Evolutionary conservation across 2,797 vertebrate species (phyloP), one percentile per base, ranked within the genome.

Genomic region (Mus caroli): DNA sequence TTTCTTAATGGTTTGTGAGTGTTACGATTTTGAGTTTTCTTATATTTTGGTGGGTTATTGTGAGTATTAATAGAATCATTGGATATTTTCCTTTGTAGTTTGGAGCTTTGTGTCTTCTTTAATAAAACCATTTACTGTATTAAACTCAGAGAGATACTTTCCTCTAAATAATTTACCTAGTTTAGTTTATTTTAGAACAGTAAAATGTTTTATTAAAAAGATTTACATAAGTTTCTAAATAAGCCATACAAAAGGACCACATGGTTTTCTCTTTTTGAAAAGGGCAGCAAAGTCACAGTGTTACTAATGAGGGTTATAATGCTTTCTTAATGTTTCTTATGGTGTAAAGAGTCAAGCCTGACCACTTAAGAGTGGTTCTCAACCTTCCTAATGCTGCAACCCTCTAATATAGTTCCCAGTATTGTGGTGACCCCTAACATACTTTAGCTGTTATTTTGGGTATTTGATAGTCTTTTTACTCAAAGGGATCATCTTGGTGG

Each of bases 401-500:
- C 43, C 75, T 76, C 43, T 46, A 15, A 43, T 76, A 46, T 11
- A 31, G 62, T 31, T 26, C 26, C 43, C 28, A 11, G 17, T 50
- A 46, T 26, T 77, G 14, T 77, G 98, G 96, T 98, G 98, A 77
- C 24, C 98, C 98, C 98, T 98, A 79, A 56, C 34, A n/a, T 22
- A n/a, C 31, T 54, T 28, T 37, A 56, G 20, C 78, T 79, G 78
- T 56, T 56, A 56, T 22, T 56, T n/a, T 79, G 78, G 20, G 34
- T 56, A 79, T 79, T 99, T 98, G 99, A 98, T 98, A 99, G 99
- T 99, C 99, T 13, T 40, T 26, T 43, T 46, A 13, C 99, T 98
- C 99, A 97, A 99, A 99, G 98, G 99, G 99, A 98, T 99, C 99
- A 99, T 99, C 99, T 99, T 99, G 99, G 97, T 99, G 99, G 96